Percentiles rank a stretch among this genome's conserved stretches.
Conservation (phyloP, 2,797 vertebrate species). For the Sebastolobus altivelis region DNA sequence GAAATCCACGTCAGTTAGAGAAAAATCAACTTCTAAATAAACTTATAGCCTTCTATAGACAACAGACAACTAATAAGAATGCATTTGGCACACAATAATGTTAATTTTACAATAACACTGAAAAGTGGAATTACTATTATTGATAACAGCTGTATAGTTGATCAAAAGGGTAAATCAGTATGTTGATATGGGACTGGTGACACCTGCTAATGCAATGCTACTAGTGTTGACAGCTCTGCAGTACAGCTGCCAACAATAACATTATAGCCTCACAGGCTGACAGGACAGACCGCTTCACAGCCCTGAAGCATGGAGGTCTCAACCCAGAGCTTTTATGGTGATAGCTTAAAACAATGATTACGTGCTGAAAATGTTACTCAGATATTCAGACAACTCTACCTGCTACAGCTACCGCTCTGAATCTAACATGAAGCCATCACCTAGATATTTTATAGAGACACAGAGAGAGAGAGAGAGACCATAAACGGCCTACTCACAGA, state of each 20-base stretch:
- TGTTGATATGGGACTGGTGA: not conserved
- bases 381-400: not conserved
- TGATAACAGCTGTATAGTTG: not conserved
- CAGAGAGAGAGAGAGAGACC: not conserved
- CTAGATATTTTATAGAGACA: not conserved
- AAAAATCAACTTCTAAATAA: not conserved
- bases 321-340: constrained; percentile 6
- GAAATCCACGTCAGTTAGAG: not conserved
- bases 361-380: not conserved
- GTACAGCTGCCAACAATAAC: not conserved
- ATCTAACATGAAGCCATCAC: not conserved
- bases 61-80: not conserved
- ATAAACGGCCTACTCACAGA: not conserved
- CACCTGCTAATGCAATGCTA: not conserved
- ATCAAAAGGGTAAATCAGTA: not conserved
- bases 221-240: not conserved
- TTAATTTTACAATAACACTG: not conserved
- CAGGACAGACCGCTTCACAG: not conserved
- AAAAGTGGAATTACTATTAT: not conserved
- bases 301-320: not conserved
- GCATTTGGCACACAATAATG: not conserved
- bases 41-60: not conserved
- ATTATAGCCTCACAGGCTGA: not conserved
- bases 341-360: not conserved
- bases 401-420: not conserved